phyloP scores from a whole-genome alignment of 1,140 invertebrate genomes.

The Stenopsyche tienmushanensis region DNA sequence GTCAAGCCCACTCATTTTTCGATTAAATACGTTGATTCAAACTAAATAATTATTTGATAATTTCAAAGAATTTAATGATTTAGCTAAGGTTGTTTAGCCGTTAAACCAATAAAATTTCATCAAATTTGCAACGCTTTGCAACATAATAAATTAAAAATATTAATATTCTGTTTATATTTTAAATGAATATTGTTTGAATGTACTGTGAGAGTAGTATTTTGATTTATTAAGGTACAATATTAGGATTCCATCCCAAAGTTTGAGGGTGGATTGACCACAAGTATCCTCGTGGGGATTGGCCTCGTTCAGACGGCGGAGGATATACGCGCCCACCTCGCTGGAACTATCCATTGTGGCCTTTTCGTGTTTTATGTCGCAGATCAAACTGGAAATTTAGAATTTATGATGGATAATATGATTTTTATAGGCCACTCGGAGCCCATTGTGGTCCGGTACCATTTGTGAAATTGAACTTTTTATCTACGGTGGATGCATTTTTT shows the following conservation, averaged over 20 bases:
- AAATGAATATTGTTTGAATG: too few species aligned
- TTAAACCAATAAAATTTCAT: too few species aligned
- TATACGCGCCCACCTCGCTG: neutral
- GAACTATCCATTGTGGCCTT: constrained; percentile 17
- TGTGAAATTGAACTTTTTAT: constrained; percentile 31
- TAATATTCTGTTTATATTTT: neutral
- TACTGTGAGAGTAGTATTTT: too few species aligned
- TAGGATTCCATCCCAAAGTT: constrained; percentile 3
- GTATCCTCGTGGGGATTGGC: constrained; percentile 5
- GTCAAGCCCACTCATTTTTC: too few species aligned
- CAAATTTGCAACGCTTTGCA: too few species aligned
- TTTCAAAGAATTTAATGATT: too few species aligned
- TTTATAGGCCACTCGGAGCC: constrained; percentile 25
- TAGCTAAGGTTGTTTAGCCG: too few species aligned
- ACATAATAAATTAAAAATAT: too few species aligned
- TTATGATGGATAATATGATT: constrained; percentile 38
- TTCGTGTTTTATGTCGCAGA: constrained; percentile 27
- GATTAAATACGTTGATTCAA: too few species aligned
- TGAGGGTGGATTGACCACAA: constrained; percentile 5
- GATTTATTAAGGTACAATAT: neutral
- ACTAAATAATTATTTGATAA: too few species aligned
- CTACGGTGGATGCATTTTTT: constrained; percentile 13
- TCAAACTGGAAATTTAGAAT: constrained; percentile 39
- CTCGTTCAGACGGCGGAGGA: neutral
- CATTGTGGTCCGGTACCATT: constrained; percentile 33